Conservation (phyloP, 1,140 invertebrate genomes). For the Ceratoteleas bidentatus region DNA sequence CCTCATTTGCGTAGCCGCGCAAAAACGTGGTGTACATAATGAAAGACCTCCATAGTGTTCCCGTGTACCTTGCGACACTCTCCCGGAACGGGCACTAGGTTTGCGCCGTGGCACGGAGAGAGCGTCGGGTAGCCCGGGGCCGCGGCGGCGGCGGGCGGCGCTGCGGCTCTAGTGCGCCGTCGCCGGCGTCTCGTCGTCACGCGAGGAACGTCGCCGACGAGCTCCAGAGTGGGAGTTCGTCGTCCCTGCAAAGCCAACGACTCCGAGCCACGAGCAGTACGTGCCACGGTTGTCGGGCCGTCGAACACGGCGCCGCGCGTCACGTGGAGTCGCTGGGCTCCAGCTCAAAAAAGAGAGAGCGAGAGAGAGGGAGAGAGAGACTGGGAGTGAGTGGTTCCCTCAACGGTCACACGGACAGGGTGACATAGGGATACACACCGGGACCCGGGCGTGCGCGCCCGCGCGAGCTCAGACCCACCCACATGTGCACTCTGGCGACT, state of each 20-base stretch:
- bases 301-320: slow-evolving; percentile 28
- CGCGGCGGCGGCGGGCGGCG: slow-evolving; percentile 18
- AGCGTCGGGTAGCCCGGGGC: slow-evolving; percentile 50
- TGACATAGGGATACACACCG: too few species aligned
- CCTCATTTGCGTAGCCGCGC: slow-evolving; percentile 40
- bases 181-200: slow-evolving; percentile 59
- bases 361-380: slow-evolving; percentile 3
- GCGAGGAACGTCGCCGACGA: slow-evolving; percentile 58
- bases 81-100: slow-evolving; percentile 45
- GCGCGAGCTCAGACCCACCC: too few species aligned
- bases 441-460: too few species aligned
- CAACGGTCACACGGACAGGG: too few species aligned
- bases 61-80: slow-evolving; percentile 43
- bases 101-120: slow-evolving; percentile 40
- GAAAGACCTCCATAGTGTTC: slow-evolving; percentile 41
- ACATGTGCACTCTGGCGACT: background rate
- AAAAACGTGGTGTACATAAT: slow-evolving; percentile 52
- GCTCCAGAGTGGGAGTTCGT: slow-evolving; percentile 60
- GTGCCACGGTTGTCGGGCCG: slow-evolving; percentile 54
- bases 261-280: slow-evolving; percentile 38
- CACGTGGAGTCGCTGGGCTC: slow-evolving; percentile 30
- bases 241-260: slow-evolving; percentile 55
- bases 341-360: background rate
- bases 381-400: too few species aligned
- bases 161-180: slow-evolving; percentile 51